A percentile compares a stretch with the other conserved stretches of the same genome.
Evolutionary conservation across 2,797 vertebrate genomes (phyloP).

Genomic region (Astyanax mexicanus): DNA sequence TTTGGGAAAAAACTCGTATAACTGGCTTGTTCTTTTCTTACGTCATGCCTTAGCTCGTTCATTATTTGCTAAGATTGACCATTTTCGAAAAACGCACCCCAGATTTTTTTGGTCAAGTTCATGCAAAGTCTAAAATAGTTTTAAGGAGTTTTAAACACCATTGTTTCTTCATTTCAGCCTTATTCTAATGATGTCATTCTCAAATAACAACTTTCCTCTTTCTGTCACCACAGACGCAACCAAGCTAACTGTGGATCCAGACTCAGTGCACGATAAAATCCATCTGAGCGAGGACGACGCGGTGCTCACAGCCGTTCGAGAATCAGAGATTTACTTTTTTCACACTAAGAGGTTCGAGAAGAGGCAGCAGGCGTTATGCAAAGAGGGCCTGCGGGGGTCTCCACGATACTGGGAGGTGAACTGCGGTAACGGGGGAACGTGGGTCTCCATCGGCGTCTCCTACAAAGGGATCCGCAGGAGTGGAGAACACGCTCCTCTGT

Average conservation of each 20-base stretch:
- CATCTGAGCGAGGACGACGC: neutral
- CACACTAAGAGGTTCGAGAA: slow-evolving; percentile 40
- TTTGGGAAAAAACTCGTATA: too few species aligned
- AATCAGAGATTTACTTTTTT: slow-evolving; percentile 3
- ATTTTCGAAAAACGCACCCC: too few species aligned
- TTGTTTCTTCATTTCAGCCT: too few species aligned
- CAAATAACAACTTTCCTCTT: neutral
- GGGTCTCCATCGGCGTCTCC: slow-evolving; percentile 52
- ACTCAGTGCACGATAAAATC: slow-evolving; percentile 43
- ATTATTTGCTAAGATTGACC: too few species aligned
- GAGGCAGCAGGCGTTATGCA: slow-evolving; percentile 47
- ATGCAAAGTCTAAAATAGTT: too few species aligned
- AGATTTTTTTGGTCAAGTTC: too few species aligned
- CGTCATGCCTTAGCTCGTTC: too few species aligned
- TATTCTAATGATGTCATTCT: too few species aligned
- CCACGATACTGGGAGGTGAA: slow-evolving; percentile 53
- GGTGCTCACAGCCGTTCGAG: slow-evolving; percentile 29
- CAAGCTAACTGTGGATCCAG: slow-evolving; percentile 50
- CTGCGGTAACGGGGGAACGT: slow-evolving; percentile 29
- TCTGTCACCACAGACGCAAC: slow-evolving; percentile 34
- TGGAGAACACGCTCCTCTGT: slow-evolving; percentile 38
- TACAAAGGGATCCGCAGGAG: slow-evolving; percentile 42
- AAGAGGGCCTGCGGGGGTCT: slow-evolving; percentile 42
- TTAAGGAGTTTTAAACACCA: too few species aligned
- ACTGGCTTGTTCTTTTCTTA: too few species aligned